Percentiles rank a stretch among this genome's conserved stretches.
These are phyloP conservation scores for Lamellibrachia luymesi DNA, from an alignment of 1,140 invertebrate species.

Conservation along the genomic window DNA sequence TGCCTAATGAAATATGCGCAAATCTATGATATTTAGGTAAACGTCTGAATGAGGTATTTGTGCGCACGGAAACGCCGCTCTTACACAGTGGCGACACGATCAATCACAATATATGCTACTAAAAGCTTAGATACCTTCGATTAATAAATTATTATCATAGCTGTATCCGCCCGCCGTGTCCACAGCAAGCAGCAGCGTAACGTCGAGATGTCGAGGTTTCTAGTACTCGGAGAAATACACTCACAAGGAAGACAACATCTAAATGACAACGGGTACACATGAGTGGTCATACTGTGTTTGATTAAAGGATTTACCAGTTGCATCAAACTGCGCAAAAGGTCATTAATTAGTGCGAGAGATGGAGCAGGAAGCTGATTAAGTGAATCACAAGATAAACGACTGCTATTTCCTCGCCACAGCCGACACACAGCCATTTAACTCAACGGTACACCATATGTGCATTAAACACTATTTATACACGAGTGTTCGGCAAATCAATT, in stretches of 20 bases:
- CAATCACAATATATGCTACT: not conserved
- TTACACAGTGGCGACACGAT: not conserved
- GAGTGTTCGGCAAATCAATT: not conserved
- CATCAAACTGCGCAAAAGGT: not conserved
- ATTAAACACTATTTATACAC: not conserved
- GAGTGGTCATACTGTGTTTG: not conserved
- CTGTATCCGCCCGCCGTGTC: too few species aligned
- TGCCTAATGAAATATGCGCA: not conserved
- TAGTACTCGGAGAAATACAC: not conserved
- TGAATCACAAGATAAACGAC: not conserved
- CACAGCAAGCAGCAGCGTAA: too few species aligned
- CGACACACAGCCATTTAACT: not conserved
- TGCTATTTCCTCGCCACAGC: not conserved
- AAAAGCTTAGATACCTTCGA: too few species aligned
- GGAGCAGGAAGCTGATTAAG: not conserved
- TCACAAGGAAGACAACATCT: not conserved
- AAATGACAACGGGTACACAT: not conserved
- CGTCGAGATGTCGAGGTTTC: too few species aligned
- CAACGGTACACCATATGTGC: not conserved
- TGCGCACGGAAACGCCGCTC: not conserved
- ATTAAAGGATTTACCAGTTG: not conserved
- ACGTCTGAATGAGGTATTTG: not conserved
- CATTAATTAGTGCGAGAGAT: not conserved
- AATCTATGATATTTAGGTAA: not conserved
- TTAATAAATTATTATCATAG: too few species aligned